Percentiles rank a stretch among this genome's conserved stretches.
These are phyloP conservation scores for Thamnophis elegans DNA, from an alignment of 2,797 vertebrate species.

Conservation along the genomic window DNA sequence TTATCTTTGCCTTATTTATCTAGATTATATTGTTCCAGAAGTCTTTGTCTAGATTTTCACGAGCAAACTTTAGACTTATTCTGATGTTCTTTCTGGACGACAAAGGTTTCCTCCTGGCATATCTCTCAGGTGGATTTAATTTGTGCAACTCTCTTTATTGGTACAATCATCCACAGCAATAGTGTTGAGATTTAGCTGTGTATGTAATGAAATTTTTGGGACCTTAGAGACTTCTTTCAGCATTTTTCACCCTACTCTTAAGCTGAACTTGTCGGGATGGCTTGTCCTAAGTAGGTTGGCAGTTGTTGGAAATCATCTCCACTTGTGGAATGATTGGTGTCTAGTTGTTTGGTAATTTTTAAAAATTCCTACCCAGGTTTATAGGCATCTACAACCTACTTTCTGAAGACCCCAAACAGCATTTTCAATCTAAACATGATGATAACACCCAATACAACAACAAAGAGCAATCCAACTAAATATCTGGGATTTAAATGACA, in stretches of 20 bases:
- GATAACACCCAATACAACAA: neutral
- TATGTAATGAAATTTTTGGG: neutral
- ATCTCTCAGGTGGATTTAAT: neutral
- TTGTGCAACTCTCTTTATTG: neutral
- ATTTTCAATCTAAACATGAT: neutral
- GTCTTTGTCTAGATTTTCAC: neutral
- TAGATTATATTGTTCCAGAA: neutral
- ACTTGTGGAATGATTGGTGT: neutral
- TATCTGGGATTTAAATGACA: neutral
- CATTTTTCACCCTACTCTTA: neutral
- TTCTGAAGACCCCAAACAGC: neutral
- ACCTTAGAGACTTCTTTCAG: neutral
- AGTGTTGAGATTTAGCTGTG: neutral
- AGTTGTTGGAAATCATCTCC: neutral
- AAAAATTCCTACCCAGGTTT: neutral
- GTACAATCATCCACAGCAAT: neutral
- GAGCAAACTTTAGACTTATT: neutral
- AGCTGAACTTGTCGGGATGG: neutral
- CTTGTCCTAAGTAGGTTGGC: neutral
- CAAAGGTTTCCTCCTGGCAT: neutral
- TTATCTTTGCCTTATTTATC: neutral
- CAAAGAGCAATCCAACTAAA: neutral
- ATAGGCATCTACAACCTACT: neutral
- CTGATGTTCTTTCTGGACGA: neutral
- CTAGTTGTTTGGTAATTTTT: neutral